Evolutionary conservation across 1,140 invertebrate species (phyloP), one percentile per base, ranked within the genome.

Genomic region (Papilio aristodemus): DNA sequence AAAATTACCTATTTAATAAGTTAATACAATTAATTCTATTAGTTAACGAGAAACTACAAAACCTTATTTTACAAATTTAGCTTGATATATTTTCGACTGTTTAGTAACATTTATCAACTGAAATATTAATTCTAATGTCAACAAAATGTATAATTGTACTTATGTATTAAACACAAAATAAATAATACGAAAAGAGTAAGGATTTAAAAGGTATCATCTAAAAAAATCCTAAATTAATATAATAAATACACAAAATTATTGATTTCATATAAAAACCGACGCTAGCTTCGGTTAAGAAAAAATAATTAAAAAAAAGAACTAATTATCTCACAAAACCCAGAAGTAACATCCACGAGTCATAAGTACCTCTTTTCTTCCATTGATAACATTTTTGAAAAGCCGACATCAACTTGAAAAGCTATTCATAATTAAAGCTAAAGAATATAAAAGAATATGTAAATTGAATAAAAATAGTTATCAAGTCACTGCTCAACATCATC

Each of bases 11-110:
- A 89, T 79, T 80, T 84, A 81, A 76, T 80, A 85, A 84, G 84
- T 89, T 91, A 89, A 84, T 88, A 91, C 89, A 91, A 87, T 85
- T 90, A 91, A 86, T 85, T 82, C 86, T 89, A 91, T 87, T 89
- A 85, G 89, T 87, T 80, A 79, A 89, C 83, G 82, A 87, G 73
- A 83, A 66, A 71, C 87, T 89, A 89, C 80, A 71, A 36, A 77
- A 76, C 19, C 46, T 70, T 73, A 75, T 81, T 77, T 81, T 84
- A 87, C 84, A 86, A 79, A 81, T 68, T 79, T 72, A 71, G 69
- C 77, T 71, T 79, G 78, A 81, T 81, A 74, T 79, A 78, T 78
- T 82, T 69, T 71, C 80, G 75, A 82, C 76, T 85, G 83, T 80
- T 64, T 79, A 79, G 73, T 76, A 80, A 77, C 71, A 84, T 72